Conservation (phyloP, 2,888 invertebrate species). For the Clusia tigrina region DNA sequence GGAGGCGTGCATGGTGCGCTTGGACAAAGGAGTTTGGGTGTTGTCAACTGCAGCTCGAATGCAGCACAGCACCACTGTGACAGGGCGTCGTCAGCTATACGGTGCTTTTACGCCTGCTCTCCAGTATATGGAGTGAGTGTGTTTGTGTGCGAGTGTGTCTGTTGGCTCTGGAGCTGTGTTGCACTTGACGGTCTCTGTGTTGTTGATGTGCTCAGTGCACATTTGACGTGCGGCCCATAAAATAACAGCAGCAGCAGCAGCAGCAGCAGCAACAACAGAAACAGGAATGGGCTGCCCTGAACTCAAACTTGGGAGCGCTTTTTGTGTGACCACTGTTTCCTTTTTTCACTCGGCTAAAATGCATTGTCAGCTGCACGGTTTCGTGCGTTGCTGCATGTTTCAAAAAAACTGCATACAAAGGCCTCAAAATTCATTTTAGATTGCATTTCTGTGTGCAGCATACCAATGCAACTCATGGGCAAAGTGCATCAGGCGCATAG, state of each 20-base stretch:
- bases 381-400: conserved; percentile 26
- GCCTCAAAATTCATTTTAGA: conserved; percentile 26
- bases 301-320: neutral
- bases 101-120: neutral
- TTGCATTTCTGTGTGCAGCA: conserved; percentile 12
- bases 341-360: conserved; percentile 18
- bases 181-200: neutral
- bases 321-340: neutral
- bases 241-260: too few species aligned
- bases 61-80: neutral
- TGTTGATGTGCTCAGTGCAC: neutral
- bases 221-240: neutral
- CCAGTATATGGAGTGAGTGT: neutral
- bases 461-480: too few species aligned
- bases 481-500: too few species aligned
- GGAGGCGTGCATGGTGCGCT: too few species aligned
- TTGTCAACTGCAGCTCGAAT: conserved; percentile 18
- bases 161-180: too few species aligned
- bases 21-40: conserved; percentile 15
- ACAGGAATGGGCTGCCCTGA: neutral
- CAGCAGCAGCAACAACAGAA: too few species aligned
- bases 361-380: conserved; percentile 26
- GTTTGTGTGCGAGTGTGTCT: too few species aligned
- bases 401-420: conserved; percentile 27
- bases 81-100: neutral